Evolutionary conservation across 2,888 invertebrate species (phyloP).

Genomic region (Tachina lurida): DNA sequence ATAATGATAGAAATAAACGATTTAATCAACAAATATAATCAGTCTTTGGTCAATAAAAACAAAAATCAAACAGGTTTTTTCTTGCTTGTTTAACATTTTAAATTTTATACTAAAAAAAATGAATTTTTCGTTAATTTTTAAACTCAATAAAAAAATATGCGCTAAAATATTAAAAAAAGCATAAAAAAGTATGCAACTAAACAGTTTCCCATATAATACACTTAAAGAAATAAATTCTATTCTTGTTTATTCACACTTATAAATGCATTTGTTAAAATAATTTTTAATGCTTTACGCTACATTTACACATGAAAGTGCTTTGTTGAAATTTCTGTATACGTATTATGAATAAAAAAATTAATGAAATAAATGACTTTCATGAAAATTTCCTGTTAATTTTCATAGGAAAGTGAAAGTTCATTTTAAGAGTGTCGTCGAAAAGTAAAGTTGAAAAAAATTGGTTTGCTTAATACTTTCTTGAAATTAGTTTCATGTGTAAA

Average conservation of each 20-base stretch:
- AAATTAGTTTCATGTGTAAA: too few species aligned
- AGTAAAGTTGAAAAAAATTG: too few species aligned
- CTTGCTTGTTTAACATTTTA: slow-evolving; percentile 42
- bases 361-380: too few species aligned
- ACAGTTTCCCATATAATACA: slow-evolving; percentile 15
- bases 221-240: slow-evolving; percentile 14
- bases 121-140: slow-evolving; percentile 25
- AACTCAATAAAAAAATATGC: slow-evolving; percentile 58
- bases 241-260: not conserved
- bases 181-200: not conserved
- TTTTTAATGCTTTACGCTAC: not conserved
- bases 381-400: too few species aligned
- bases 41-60: slow-evolving; percentile 5
- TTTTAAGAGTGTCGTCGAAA: too few species aligned
- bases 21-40: slow-evolving; percentile 25
- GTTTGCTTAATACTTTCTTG: too few species aligned
- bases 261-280: too few species aligned
- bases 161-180: slow-evolving; percentile 27
- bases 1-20: not conserved
- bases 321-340: too few species aligned
- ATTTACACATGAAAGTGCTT: too few species aligned
- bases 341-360: too few species aligned
- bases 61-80: slow-evolving; percentile 16
- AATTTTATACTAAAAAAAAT: slow-evolving; percentile 17
- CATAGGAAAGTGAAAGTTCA: too few species aligned